Base-by-base conservation (phyloP, 1,140 invertebrate genomes). In the Aphaenogaster rudis region DNA sequence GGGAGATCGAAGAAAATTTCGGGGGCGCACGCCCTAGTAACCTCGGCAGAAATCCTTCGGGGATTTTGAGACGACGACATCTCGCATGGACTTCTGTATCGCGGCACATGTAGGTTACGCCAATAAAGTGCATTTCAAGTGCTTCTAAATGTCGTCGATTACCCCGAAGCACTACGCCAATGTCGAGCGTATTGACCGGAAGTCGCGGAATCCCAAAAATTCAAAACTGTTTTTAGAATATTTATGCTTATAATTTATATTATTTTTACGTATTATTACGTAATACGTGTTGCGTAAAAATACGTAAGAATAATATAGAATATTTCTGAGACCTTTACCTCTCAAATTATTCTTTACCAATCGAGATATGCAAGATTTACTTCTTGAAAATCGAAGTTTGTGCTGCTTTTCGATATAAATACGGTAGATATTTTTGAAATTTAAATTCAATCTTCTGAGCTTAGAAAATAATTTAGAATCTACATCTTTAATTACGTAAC, bases 61-160 rank as follows among this genome's bases (percentile, higher is more conserved):
- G 64, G 61, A 85, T 88, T 42, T 78, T 76, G 74, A 79, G 74
- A 64, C 66, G 64, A 86, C 80, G 66, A 33, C 54, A 88, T 66
- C 17, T 84, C 63, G 52, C 52, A 64, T 21, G 87, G 81, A 84
- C 81, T 92, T 93, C 81, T 93, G 87, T 88, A 91, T 90, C 92
- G 61, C 74, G 52, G 84, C 81, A 39, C 36, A 94, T 94, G 88
- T 94, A 91, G 92, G 93, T 92, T 94, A 94, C 92, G 93, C 92
- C 93, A 93, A 93, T 93, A 92, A 94, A 93, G 89, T 91, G 90
- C 93, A 91, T 88, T 93, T 86, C 76, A 92, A 81, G 93, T 93
- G 93, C 91, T 94, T 94, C 93, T 93, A 93, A 94, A 94, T 91
- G 91, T 87, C 86, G 88, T 72, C 90, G 88, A 94, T 93, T 93